Percentiles rank a stretch among this genome's conserved stretches.
These are phyloP conservation scores for Thecocarcelia acutangulata DNA, from an alignment of 2,888 invertebrate species.

Conservation along the genomic window DNA sequence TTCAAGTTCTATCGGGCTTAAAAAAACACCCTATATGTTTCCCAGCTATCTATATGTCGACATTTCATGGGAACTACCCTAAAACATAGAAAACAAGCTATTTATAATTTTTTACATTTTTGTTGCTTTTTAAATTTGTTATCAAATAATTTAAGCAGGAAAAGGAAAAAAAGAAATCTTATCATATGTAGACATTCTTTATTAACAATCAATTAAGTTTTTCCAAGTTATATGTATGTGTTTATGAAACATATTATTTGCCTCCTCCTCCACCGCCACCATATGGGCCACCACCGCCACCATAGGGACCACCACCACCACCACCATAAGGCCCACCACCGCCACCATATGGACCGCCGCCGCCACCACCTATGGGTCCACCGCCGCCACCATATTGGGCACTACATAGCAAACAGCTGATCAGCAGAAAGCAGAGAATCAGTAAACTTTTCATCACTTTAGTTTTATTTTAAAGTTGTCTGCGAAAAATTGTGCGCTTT, in stretches of 20 bases:
- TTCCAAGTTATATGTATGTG: no score
- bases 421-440: slow-evolving; percentile 40
- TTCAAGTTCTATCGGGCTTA: no score
- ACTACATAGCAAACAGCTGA: slow-evolving; percentile 43
- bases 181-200: no score
- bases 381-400: slow-evolving; percentile 60
- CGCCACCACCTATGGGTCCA: slow-evolving; percentile 27
- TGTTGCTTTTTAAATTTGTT: no score
- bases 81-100: no score
- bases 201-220: no score
- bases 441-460: slow-evolving; percentile 47
- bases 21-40: no score
- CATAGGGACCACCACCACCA: slow-evolving; percentile 41
- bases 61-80: no score
- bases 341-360: slow-evolving; percentile 32
- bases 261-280: slow-evolving; percentile 28
- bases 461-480: slow-evolving; percentile 9
- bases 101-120: no score
- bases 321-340: slow-evolving; percentile 47
- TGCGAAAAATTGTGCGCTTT: slow-evolving; percentile 24
- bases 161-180: no score
- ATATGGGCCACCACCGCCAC: slow-evolving; percentile 28
- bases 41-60: no score
- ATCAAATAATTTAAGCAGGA: no score
- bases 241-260: neutral